Percentiles rank a stretch among this genome's conserved stretches.
These are phyloP conservation scores for Pilophorus perplexus DNA, from an alignment of 2,888 invertebrate species.

Conservation along the genomic window DNA sequence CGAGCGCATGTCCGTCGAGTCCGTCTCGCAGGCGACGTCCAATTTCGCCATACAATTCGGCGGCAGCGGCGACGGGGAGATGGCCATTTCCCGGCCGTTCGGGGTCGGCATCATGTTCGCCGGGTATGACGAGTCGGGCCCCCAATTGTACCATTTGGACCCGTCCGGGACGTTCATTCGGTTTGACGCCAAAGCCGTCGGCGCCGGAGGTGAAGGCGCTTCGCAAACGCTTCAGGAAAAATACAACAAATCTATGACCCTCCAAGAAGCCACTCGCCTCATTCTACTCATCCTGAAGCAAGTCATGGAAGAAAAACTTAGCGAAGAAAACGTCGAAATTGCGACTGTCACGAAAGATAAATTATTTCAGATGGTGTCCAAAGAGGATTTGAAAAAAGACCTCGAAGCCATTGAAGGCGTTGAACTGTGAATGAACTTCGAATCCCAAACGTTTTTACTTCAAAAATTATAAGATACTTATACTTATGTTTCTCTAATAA, in stretches of 20 bases:
- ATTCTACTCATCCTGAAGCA: constrained; percentile 94
- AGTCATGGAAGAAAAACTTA: constrained; percentile 99
- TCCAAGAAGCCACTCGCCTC: constrained; percentile 87
- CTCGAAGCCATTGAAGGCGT: constrained; percentile 41
- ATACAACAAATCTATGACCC: constrained; percentile 60
- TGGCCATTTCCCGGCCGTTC: constrained; percentile 76
- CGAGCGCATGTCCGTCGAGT: constrained; percentile 94
- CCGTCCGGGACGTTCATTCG: constrained; percentile 98
- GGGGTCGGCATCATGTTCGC: constrained; percentile 99
- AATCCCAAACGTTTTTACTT: not conserved
- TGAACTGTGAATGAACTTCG: constrained; percentile 17
- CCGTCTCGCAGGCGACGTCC: constrained; percentile 96
- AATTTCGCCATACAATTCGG: constrained; percentile 99
- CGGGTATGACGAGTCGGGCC: constrained; percentile 86
- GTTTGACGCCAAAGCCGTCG: constrained; percentile 98
- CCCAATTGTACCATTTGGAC: constrained; percentile 97
- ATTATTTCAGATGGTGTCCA: constrained; percentile 84
- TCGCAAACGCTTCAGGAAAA: constrained; percentile 83
- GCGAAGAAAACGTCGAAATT: constrained; percentile 94
- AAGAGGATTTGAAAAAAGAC: constrained; percentile 67
- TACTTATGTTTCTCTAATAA: constrained; percentile 17
- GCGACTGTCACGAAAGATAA: constrained; percentile 80
- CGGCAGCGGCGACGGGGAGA: constrained; percentile 93
- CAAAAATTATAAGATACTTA: not conserved
- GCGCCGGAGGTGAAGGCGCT: constrained; percentile 98